Evolutionary conservation across 2,888 invertebrate genomes (phyloP).

Genomic region (Metopia argyrocephala): DNA sequence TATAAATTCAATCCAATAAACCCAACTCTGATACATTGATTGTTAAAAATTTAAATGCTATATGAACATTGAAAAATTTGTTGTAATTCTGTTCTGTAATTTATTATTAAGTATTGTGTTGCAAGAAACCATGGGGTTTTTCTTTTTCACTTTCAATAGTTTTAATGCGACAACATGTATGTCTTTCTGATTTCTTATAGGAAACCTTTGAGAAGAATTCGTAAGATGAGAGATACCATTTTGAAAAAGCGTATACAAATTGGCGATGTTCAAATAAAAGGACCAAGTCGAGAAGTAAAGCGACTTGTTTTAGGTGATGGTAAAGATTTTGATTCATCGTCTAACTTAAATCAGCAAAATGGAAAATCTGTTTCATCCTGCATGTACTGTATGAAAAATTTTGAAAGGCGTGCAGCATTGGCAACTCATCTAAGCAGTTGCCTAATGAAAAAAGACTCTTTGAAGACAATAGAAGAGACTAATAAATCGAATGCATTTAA

Average conservation of each 20-base stretch:
- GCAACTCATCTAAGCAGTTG: constrained; percentile 86
- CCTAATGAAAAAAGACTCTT: constrained; percentile 77
- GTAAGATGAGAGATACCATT: constrained; percentile 83
- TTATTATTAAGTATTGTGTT: too few species aligned
- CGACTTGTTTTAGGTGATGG: constrained; percentile 69
- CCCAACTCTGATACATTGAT: too few species aligned
- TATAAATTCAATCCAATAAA: too few species aligned
- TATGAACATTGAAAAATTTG: too few species aligned
- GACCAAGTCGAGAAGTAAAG: constrained; percentile 74
- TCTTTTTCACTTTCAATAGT: neutral
- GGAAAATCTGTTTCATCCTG: constrained; percentile 83
- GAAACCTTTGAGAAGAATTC: constrained; percentile 85
- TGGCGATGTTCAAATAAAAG: constrained; percentile 79
- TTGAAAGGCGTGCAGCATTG: constrained; percentile 86
- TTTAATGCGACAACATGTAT: too few species aligned
- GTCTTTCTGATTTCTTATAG: constrained; percentile 76
- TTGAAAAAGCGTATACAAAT: constrained; percentile 83
- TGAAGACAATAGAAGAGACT: constrained; percentile 44
- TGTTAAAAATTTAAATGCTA: too few species aligned
- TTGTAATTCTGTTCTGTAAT: too few species aligned
- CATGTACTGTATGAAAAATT: constrained; percentile 83
- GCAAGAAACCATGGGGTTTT: too few species aligned
- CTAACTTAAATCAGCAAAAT: constrained; percentile 38
- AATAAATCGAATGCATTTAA: constrained; percentile 40
- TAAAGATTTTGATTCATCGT: constrained; percentile 46